These are phyloP conservation scores for Catamblyrhynchus diadema DNA, from an alignment of 2,797 vertebrate species.

Conservation along the genomic window DNA sequence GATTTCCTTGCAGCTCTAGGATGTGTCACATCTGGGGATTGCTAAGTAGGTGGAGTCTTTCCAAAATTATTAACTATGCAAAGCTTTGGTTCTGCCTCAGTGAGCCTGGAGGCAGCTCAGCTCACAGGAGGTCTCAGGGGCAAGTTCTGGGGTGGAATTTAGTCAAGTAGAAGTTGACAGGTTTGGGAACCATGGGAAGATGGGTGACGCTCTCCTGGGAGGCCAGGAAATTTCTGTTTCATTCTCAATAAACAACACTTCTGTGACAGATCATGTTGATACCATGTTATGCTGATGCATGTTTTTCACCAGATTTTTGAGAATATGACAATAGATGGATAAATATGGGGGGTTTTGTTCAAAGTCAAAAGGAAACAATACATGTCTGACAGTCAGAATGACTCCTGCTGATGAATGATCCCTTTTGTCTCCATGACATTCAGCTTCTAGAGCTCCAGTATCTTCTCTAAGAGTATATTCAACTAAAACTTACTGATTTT, in stretches of 20 bases:
- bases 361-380: not conserved
- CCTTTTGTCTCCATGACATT: not conserved
- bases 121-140: not conserved
- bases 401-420: slow-evolving; percentile 11
- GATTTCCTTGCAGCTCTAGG: not conserved
- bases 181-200: not conserved
- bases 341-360: not conserved
- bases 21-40: not conserved
- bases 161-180: not conserved
- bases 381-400: not conserved
- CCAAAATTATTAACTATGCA: not conserved
- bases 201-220: not conserved
- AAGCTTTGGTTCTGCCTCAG: not conserved
- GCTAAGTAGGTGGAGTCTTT: not conserved
- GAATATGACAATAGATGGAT: not conserved
- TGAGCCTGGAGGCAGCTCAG: not conserved
- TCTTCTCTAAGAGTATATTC: not conserved
- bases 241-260: not conserved
- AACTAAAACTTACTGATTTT: not conserved
- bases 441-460: not conserved
- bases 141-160: not conserved
- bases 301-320: not conserved
- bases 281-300: slow-evolving; percentile 16
- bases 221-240: not conserved
- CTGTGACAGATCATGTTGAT: not conserved